Evolutionary conservation across 2,888 invertebrate genomes (phyloP), one percentile per base, ranked within the genome.

Genomic region (Heterodera filipjevi): DNA sequence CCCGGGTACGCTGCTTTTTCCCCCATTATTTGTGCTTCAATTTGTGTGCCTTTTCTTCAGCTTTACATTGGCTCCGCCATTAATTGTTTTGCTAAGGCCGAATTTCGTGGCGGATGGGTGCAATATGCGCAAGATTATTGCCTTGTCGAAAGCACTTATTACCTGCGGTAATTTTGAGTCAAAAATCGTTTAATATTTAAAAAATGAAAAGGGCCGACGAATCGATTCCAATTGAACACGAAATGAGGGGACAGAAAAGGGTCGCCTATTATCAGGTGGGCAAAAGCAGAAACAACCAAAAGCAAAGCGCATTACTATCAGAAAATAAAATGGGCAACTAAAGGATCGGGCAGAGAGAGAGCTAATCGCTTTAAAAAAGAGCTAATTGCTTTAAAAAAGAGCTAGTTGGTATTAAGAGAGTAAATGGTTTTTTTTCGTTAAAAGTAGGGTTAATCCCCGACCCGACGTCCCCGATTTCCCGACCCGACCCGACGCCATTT

Each of bases 41-140:
- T 70, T 32, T 70, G 14, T 27, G 44, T 77, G 16, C 22, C 19
- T 68, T n/a, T 6, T 71, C 66, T 83, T 71, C 66, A 85, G 84
- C 78, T 84, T 30, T 87, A 85, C 81, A 84, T 87, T 66, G 85
- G 85, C 2, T 71, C 76, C 3, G 80, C 87, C 30, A 88, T 88
- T 30, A 82, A 83, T 39, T 88, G 88, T 80, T 88, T 87, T 84
- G 84, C 87, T 27, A 88, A 88, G 19, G 87, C 86, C 66, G 87
- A 89, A 81, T 88, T 88, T 81, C 78, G 79, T 14, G 77, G 66
- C 66, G 90, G 90, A 77, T 91, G 91, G 90, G 90, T 90, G 78
- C 90, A 91, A 81, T 91, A 91, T 86, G 90, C 90, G 64, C 89
- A 90, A 82, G 90, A 91, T 86, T 91, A 91, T 75, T 91, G 91